Base-by-base conservation (phyloP, 2,888 invertebrate species). In the Pristionchus fissidentatus region DNA sequence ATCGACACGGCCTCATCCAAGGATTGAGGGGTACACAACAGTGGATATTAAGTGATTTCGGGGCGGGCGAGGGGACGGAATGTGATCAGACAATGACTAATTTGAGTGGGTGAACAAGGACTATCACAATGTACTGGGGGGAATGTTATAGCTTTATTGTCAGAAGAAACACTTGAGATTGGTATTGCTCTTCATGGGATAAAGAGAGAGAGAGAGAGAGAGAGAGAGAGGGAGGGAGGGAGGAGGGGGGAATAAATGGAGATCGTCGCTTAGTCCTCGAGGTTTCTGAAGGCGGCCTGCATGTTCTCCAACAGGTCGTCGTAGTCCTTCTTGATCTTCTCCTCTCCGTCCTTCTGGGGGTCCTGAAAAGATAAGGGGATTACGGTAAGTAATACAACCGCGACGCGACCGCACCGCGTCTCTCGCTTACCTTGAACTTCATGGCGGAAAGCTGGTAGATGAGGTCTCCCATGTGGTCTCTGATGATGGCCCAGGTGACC, bases 241-340 rank as follows among this genome's bases (percentile, higher is more conserved):
- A 62, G 62, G 15, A 26, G 62, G 32, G n/a, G 32, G n/a, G 32
- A n/a, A n/a, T n/a, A n/a, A n/a, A n/a, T n/a, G n/a, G 57, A 52
- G 55, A 38, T 79, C 52, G n/a, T n/a, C n/a, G 29, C 62, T 94
- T 96, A 97, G 94, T 99, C 98, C 94, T 99, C 98, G 92, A 99
- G 95, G 94, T 97, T 98, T 93, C 98, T 96, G 95, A 99, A 99
- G 91, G 97, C 96, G 93, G 96, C 96, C 91, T 97, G 96, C 94
- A 99, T 97, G 93, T 97, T 97, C 93, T 99, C 99, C 91, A 97
- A 95, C 84, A 99, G 94, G 92, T 97, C 97, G 93, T 99, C 98
- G 93, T 96, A 98, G 92, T 98, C 98, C 75, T 96, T 95, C 94
- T 96, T 96, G 93, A 99, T 97, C 94, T 98, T 98, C 22, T 95